Conservation (phyloP, 92 coral and sea anemone species). For the Bergia sp. region DNA sequence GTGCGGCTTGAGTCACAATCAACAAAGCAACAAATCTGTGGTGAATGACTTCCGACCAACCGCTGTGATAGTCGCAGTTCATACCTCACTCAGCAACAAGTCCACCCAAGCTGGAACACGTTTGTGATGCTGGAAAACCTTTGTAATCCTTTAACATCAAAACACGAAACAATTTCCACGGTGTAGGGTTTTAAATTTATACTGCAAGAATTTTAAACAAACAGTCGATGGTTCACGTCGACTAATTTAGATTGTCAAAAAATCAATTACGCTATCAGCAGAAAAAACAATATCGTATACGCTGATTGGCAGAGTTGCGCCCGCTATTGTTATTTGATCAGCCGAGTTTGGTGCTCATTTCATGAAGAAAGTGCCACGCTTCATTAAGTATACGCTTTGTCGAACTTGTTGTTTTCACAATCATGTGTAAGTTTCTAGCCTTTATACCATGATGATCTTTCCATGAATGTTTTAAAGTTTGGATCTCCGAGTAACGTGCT, state of each 20-base stretch:
- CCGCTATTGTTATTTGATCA: slow-evolving; percentile 46
- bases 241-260: slow-evolving; percentile 69
- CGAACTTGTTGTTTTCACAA: slow-evolving; percentile 72
- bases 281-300: slow-evolving; percentile 37
- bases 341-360: slow-evolving; percentile 19
- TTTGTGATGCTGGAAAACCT: background rate
- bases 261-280: slow-evolving; percentile 68
- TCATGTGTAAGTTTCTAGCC: slow-evolving; percentile 72
- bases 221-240: slow-evolving; percentile 13
- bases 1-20: background rate
- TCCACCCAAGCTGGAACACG: too few relatives aligned
- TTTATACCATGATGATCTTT: background rate
- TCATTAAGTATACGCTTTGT: slow-evolving; percentile 53
- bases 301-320: slow-evolving; percentile 74
- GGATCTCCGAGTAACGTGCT: background rate
- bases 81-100: background rate
- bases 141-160: background rate
- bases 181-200: background rate
- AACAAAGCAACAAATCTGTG: background rate
- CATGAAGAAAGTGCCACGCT: slow-evolving; percentile 16
- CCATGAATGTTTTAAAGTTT: background rate
- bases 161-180: background rate
- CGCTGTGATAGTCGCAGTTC: background rate
- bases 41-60: background rate
- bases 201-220: background rate